Evolutionary conservation across 2,888 invertebrate species (phyloP), one percentile per base, ranked within the genome.

Genomic region (Gortyna flavago): DNA sequence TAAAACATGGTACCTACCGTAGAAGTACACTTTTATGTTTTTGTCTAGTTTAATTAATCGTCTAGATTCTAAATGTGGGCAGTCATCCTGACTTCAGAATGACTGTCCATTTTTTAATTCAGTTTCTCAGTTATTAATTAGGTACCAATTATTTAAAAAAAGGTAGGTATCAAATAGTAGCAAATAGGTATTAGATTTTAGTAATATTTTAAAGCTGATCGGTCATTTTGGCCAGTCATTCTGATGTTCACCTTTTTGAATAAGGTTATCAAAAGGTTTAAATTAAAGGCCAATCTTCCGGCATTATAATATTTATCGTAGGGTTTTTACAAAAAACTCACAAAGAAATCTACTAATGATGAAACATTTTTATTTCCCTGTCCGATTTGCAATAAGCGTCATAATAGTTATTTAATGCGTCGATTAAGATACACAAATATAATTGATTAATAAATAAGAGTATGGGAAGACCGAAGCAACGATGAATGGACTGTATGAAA

Each of bases 401-500:
- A 38, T 72, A 61, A 38, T 38, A 71, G 32, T 71, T 6, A 48
- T 72, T 59, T n/a, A 74, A 61, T 57, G 59, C 6, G 38, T 66
- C 35, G 8, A 38, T 72, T 29, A 38, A 29, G 35, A 71, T 25
- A 59, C 32, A 16, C 38, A 73, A 41, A 29, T 11, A 66, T 38
- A 38, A 29, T 65, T 65, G 18, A 64, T 65, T 32, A 6, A 59
- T 25, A 54, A 54, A 54, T 54, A 25, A 54, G 9, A 54, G 9
- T 25, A 25, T 9, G 11, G 25, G 25, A 54, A 25, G 9, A 8
- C 25, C 25, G 25, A 54, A 25, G 0, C 4, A 11, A 25, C 3
- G 4, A 25, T 25, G 25, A 9, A 21, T 54, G 51, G 51, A 2
- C 2, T 54, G 54, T 54, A 9, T 54, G 25, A 9, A 54, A 54